Evolutionary conservation across 2,113 vertebrate genomes (phyloP).

Genomic region (Mandrillus leucophaeus): DNA sequence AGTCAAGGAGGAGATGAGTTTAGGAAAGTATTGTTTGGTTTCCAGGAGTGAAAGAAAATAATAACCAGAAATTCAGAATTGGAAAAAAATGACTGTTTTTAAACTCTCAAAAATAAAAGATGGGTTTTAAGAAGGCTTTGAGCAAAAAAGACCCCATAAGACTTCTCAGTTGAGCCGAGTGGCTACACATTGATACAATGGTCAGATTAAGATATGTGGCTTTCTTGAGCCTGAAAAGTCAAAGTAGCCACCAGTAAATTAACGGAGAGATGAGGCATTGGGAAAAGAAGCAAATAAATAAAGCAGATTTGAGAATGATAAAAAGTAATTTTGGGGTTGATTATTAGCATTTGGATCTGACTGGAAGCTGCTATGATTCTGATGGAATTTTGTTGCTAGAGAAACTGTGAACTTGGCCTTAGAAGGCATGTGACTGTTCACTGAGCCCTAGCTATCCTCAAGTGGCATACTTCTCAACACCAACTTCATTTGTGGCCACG

Average conservation of each 20-base stretch:
- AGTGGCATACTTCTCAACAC: background rate
- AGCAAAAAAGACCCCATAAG: background rate
- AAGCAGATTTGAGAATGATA: background rate
- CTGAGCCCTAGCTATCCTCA: background rate
- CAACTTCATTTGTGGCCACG: background rate
- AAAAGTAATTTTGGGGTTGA: background rate
- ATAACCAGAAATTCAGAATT: background rate
- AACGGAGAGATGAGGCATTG: background rate
- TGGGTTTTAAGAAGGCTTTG: background rate
- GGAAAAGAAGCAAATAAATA: background rate
- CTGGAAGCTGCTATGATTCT: background rate
- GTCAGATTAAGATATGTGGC: background rate
- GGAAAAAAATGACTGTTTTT: background rate
- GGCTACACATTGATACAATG: background rate
- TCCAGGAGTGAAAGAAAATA: background rate
- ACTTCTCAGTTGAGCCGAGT: background rate
- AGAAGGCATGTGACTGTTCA: background rate
- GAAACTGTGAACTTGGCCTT: background rate
- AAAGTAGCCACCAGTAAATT: background rate
- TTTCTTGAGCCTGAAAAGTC: background rate
- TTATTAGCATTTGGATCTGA: background rate
- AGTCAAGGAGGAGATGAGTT: background rate
- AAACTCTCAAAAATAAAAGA: background rate
- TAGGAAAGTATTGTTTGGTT: background rate
- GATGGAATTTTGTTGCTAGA: background rate